Base-by-base conservation (phyloP, 2,113 vertebrate genomes). In the Chunga burmeisteri region DNA sequence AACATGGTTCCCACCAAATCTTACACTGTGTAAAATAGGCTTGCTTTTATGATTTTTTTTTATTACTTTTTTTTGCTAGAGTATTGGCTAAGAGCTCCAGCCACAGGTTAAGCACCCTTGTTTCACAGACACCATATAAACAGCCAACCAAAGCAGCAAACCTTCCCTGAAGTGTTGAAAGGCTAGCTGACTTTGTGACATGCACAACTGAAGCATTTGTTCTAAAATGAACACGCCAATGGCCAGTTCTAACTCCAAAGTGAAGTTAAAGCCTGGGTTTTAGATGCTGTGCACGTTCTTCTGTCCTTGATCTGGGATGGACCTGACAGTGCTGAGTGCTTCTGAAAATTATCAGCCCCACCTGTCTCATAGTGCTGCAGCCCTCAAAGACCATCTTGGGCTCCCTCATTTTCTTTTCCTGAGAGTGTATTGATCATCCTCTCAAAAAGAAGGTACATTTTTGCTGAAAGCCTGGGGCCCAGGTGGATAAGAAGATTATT, bases 401-500 rank as follows among this genome's bases (percentile, higher is more conserved):
- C n/a, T 95, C 59, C 67, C 47, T 94, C 26, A n/a, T 86, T 95
- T 80, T 93, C 50, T 92, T 92, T 84, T 55, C 38, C 34, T 92
- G 17, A 75, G 44, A 80, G 13, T 1, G 3, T 73, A 49, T 72
- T n/a, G 44, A 86, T 93, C 38, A 82, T 67, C 19, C 27, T 91
- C 42, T 90, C 44, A 79, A 92, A 77, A 72, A 10, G 21, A 75
- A 21, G 81, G 72, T 92, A 46, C 5, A 9, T 81, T 95, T 94
- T 47, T 96, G 52, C 80, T 89, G 73, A 84, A 97, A 75, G 44
- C 62, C 46, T 88, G 80, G 42, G 16, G 2, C 47, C 74, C 81
- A 90, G 67, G 89, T 85, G 71, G 56, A 81, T 91, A 83, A 97
- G 61, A 80, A 66, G 22, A 68, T 66, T 66, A 36, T 81, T 97